Evolutionary conservation across 2,113 vertebrate genomes (phyloP).

Genomic region (Hiodon tergisus): DNA sequence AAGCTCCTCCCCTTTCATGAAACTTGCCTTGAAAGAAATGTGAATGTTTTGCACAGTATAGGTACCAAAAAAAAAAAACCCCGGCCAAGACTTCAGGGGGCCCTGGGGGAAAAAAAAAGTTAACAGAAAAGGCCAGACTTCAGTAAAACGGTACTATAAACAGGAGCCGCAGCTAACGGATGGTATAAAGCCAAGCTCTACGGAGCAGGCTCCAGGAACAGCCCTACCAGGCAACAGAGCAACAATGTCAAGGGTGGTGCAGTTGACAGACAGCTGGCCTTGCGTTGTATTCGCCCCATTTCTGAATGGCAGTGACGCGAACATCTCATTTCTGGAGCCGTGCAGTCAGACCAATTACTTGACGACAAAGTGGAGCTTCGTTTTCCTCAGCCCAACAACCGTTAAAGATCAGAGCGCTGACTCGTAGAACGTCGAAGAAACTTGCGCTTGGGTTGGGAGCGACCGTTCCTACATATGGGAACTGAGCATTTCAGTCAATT

Average conservation of each 20-base stretch:
- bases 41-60: background rate
- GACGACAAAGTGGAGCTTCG: background rate
- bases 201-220: too few relatives aligned
- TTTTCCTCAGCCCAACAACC: background rate
- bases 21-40: background rate
- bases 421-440: background rate
- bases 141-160: too few relatives aligned
- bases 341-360: conserved; percentile 6
- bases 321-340: background rate
- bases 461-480: background rate
- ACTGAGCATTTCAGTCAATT: conserved; percentile 6
- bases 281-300: too few relatives aligned
- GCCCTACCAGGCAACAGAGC: too few relatives aligned
- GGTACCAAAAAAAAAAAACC: background rate
- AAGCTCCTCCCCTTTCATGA: too few relatives aligned
- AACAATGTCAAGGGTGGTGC: too few relatives aligned
- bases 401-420: background rate
- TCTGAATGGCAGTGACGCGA: too few relatives aligned
- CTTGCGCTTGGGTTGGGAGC: background rate
- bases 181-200: too few relatives aligned
- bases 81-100: too few relatives aligned
- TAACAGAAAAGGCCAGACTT: too few relatives aligned
- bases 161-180: too few relatives aligned
- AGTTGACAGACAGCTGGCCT: too few relatives aligned
- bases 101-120: background rate